A percentile compares a stretch with the other conserved stretches of the same genome.
Conservation (phyloP, 2,113 vertebrate genomes). For the Xyliphius kryptos region DNA sequence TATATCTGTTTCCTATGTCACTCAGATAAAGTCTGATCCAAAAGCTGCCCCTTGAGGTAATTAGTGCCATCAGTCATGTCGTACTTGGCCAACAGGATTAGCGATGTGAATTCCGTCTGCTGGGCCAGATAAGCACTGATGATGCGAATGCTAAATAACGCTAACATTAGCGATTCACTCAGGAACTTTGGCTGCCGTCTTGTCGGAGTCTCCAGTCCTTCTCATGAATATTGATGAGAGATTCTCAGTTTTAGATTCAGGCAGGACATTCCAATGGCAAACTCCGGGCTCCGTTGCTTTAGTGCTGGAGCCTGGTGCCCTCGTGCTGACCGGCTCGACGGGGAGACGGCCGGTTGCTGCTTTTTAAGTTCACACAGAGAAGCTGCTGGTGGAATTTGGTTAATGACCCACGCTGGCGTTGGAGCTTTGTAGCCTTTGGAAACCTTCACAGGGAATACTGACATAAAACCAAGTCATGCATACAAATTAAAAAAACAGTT, state of each 20-base stretch:
- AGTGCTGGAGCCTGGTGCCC: conserved; percentile 14
- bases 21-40: conserved; percentile 21
- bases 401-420: conserved; percentile 22
- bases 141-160: conserved; percentile 33
- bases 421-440: conserved; percentile 8
- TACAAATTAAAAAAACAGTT: too few species aligned
- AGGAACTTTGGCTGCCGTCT: conserved; percentile 12
- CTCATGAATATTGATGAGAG: conserved; percentile 33
- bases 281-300: conserved; percentile 10
- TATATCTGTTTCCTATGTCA: conserved; percentile 14
- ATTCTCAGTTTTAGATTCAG: conserved; percentile 1
- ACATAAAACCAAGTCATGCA: too few species aligned
- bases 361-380: conserved; percentile 2
- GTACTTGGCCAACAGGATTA: conserved; percentile 27
- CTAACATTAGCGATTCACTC: conserved; percentile 12
- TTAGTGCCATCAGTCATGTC: conserved; percentile 49
- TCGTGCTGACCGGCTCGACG: conserved; percentile 4
- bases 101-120: conserved; percentile 8
- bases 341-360: conserved; percentile 19
- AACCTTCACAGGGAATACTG: too few species aligned
- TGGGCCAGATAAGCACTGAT: conserved; percentile 32
- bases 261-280: conserved; percentile 19
- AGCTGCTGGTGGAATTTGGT: conserved; percentile 19
- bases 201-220: conserved; percentile 8
- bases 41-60: conserved; percentile 42